These are phyloP conservation scores for Spilarctia lutea DNA, from an alignment of 2,888 invertebrate genomes.

Conservation along the genomic window DNA sequence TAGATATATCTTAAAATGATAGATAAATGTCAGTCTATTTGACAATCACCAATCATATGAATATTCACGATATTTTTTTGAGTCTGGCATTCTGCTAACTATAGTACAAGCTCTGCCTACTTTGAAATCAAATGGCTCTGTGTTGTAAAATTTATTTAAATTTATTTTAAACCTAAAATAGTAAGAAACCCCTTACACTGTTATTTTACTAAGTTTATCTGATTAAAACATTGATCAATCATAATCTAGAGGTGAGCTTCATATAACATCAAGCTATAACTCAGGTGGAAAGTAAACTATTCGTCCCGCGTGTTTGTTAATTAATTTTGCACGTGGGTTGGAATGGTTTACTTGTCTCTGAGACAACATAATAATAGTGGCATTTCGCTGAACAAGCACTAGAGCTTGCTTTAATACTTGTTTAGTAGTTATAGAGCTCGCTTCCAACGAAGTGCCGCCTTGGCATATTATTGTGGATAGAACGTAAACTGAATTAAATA, in stretches of 20 bases:
- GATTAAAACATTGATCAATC: background rate
- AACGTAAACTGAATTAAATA: background rate
- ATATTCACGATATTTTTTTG: too few species aligned
- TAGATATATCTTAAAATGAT: too few species aligned
- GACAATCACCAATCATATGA: too few species aligned
- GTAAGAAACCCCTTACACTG: too few species aligned
- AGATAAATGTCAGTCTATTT: too few species aligned
- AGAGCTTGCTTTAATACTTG: constrained; percentile 3
- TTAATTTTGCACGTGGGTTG: constrained; percentile 6
- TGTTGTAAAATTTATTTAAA: too few species aligned
- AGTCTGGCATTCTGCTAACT: too few species aligned
- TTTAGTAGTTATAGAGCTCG: background rate
- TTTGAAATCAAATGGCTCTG: too few species aligned
- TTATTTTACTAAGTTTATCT: background rate
- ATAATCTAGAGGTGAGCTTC: background rate
- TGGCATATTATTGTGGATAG: background rate
- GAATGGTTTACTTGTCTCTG: background rate
- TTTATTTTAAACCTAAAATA: too few species aligned
- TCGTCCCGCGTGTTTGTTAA: background rate
- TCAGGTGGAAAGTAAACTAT: background rate
- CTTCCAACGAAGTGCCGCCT: background rate
- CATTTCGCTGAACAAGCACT: background rate
- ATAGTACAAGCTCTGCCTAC: too few species aligned
- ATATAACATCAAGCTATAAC: background rate
- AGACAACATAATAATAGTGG: constrained; percentile 4